These are phyloP conservation scores for Pheosia tremula DNA, from an alignment of 2,888 invertebrate species.

Conservation along the genomic window DNA sequence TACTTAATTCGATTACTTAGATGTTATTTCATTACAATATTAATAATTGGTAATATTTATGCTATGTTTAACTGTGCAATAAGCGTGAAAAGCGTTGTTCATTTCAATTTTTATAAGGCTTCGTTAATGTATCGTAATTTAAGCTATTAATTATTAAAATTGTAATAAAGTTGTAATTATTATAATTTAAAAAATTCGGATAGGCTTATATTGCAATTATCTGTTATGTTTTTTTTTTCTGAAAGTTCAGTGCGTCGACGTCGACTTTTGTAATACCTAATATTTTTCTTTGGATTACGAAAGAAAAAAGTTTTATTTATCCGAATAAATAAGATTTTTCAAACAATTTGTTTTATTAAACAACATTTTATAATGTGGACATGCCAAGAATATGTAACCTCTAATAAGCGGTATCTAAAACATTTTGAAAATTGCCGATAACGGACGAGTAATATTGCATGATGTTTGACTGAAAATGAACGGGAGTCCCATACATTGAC, in stretches of 20 bases:
- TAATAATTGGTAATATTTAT: conserved; percentile 70
- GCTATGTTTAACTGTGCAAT: conserved; percentile 79
- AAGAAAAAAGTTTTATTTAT: conserved; percentile 73
- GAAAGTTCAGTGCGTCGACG: conserved; percentile 42
- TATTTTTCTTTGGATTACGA: conserved; percentile 61
- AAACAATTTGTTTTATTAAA: conserved; percentile 58
- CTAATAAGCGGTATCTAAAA: too few relatives aligned
- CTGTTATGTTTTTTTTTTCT: conserved; percentile 70
- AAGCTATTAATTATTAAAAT: conserved; percentile 64
- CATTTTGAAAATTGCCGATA: too few relatives aligned
- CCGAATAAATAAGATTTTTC: conserved; percentile 81
- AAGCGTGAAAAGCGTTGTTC: conserved; percentile 69
- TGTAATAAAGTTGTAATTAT: conserved; percentile 79
- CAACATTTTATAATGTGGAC: background rate
- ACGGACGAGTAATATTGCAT: too few relatives aligned
- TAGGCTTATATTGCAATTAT: conserved; percentile 75
- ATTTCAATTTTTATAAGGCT: conserved; percentile 66
- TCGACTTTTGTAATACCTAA: conserved; percentile 37
- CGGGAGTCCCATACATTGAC: too few relatives aligned
- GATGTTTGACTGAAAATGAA: too few relatives aligned
- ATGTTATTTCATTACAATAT: conserved; percentile 42
- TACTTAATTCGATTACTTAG: conserved; percentile 52
- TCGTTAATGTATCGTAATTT: conserved; percentile 46
- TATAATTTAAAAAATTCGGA: conserved; percentile 55
- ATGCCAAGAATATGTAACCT: background rate